Evolutionary conservation across 2,113 vertebrate species (phyloP), one percentile per base, ranked within the genome.

Genomic region (Chaenogobius annularis): DNA sequence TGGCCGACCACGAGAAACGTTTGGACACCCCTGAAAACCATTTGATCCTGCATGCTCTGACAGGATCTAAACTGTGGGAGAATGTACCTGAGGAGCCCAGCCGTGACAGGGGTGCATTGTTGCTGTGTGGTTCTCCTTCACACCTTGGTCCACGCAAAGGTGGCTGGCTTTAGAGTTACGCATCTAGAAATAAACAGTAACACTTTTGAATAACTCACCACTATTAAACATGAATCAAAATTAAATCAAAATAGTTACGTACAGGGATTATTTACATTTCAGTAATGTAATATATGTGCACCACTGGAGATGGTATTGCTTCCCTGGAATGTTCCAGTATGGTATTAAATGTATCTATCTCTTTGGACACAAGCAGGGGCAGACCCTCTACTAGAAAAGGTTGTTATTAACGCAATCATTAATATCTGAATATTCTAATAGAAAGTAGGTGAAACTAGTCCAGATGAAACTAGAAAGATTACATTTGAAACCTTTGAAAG

Each of bases 81-180:
- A 62, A 11, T 13, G 52, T 93, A 99, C 98, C 97, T 99, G 98
- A 0, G 98, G 96, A 7, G 95, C 95, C 96, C 95, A 97, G 43
- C 97, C 97, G 0, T 99, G 98, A 85, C 98, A 99, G 0, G 97
- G 97, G 86, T 99, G 96, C 81, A 99, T 64, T 5, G 94, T 98
- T 26, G 96, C 96, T 0, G 96, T 98, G 92, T 98, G 96, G 90
- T 99, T 99, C 90, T 98, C 97, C 87, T 95, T 94, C 0, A 94
- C 89, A 1, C 98, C 98, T 90, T 99, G 97, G 89, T 99, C 98
- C 81, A 99, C 86, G 79, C 98, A 99, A 71, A 99, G 93, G 0
- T 99, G 96, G 83, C 93, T 96, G 0, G 93, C 95, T 75, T 97
- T 96, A 80, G 94, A 95, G 91, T 96, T 99, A 58, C 95, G 95